Evolutionary conservation across 1,140 invertebrate species (phyloP), one percentile per base, ranked within the genome.

Genomic region (Drosophila bifasciata): DNA sequence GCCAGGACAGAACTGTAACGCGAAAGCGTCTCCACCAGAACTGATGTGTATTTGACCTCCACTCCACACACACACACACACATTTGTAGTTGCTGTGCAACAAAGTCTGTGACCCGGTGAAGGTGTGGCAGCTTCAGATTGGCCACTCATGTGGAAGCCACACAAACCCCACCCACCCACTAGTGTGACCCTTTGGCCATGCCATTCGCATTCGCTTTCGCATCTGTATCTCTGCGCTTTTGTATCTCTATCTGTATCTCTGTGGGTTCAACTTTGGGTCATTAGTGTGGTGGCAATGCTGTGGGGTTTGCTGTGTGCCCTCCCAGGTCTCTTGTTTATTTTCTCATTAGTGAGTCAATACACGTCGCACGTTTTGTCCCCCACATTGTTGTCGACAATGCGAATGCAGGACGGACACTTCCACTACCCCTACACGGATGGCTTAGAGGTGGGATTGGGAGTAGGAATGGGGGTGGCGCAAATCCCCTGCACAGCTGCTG

Each of bases 341-440:
- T 88, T 76, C 83, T 83, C 83, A 88, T 88, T 88, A 88, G 83
- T 49, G 66, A 88, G 78, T 88, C 79, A 77, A 68, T 83, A 77
- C 83, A 88, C 83, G 84, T 79, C 58, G 67, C 71, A 75, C 60
- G 77, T 63, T 81, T 81, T 86, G 63, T 80, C 68, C 52, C 52
- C 53, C 81, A 81, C 77, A 84, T 79, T 81, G 79, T 81, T 74
- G 68, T 48, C 32, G 32, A 36, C 32, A 13, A 13, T 36, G 32
- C 32, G 32, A 32, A 32, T 32, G 28, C 28, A 32, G 28, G 28
- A 43, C 49, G 46, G 66, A 71, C 67, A 61, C 67, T 55, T 62
- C 11, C 25, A 36, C 25, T 8, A 9, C 32, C 16, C 64, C 21
- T n/a, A 41, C 15, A 9, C 15, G 16, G 16, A 39, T 21, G 45